These are phyloP conservation scores for Beaufortia kweichowensis DNA, from an alignment of 2,113 vertebrate genomes.

Conservation along the genomic window DNA sequence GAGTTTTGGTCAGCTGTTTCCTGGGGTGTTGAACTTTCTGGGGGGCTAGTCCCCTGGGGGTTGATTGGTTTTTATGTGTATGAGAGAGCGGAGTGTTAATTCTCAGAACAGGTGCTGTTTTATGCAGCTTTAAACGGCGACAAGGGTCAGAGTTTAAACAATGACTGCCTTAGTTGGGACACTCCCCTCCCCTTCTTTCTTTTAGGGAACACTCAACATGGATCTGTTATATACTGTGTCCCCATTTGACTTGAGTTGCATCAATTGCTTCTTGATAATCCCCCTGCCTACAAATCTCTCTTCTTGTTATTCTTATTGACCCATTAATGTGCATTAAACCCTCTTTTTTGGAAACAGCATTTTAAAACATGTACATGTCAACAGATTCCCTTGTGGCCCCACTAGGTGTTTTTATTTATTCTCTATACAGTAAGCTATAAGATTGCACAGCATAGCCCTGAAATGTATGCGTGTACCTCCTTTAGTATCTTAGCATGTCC, in stretches of 20 bases:
- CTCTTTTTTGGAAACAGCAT: not conserved
- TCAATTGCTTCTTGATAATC: not conserved
- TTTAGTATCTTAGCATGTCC: not conserved
- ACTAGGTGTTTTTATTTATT: too few species aligned
- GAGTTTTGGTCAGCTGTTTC: conserved; percentile 3
- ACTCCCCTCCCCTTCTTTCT: not conserved
- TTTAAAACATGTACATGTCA: too few species aligned
- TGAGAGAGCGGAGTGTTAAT: conserved; percentile 1
- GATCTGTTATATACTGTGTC: not conserved
- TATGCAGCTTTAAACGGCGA: conserved; percentile 2
- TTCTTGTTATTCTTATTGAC: too few species aligned
- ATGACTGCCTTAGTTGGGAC: not conserved
- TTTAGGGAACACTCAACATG: not conserved
- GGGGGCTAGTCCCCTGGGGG: not conserved
- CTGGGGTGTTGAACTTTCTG: not conserved
- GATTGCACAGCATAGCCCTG: not conserved
- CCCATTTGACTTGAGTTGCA: not conserved
- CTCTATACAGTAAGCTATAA: too few species aligned
- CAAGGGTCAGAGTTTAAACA: conserved; percentile 17
- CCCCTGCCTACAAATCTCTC: not conserved
- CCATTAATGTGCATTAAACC: too few species aligned
- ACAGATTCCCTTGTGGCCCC: too few species aligned
- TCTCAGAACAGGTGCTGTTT: conserved; percentile 34
- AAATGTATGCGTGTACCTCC: not conserved
- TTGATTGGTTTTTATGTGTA: not conserved